A percentile compares a stretch with the other conserved stretches of the same genome.
Evolutionary conservation across 37 sponge, comb jelly and placozoan species (phyloP).

Genomic region (Halisarca cf. caerulea): DNA sequence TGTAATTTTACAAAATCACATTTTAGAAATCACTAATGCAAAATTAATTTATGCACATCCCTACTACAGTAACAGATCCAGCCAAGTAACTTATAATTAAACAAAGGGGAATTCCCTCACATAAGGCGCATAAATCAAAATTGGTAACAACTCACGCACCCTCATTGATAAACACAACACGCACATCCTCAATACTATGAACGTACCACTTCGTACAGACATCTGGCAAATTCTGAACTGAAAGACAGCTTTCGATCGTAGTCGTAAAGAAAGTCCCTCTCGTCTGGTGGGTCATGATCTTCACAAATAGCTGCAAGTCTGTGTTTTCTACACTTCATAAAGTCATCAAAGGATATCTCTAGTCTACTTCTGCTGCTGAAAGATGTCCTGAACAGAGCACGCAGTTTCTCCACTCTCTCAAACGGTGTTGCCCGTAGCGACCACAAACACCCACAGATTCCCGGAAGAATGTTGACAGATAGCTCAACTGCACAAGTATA

Average conservation of each 20-base stretch:
- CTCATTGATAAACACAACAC: no score
- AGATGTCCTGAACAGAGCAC: background rate
- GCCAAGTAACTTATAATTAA: no score
- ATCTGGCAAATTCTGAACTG: background rate
- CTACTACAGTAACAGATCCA: no score
- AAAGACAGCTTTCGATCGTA: background rate
- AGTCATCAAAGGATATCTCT: background rate
- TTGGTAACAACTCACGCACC: no score
- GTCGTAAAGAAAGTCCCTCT: background rate
- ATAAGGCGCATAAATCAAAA: no score
- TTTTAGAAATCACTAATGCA: no score
- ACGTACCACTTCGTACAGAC: background rate
- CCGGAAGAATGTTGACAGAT: constrained; percentile 32
- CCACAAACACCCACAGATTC: constrained; percentile 34
- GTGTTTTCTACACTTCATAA: background rate
- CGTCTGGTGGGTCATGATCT: background rate
- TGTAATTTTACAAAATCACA: no score
- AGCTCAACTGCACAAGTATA: constrained; percentile 16
- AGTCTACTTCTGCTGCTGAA: background rate
- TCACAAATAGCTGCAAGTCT: background rate
- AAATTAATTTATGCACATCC: no score
- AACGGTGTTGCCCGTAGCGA: constrained; percentile 22
- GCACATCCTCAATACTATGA: no score
- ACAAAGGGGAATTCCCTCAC: no score
- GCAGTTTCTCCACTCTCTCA: background rate